Base-by-base conservation (phyloP, 2,888 invertebrate genomes). In the Pomacea canaliculata region DNA sequence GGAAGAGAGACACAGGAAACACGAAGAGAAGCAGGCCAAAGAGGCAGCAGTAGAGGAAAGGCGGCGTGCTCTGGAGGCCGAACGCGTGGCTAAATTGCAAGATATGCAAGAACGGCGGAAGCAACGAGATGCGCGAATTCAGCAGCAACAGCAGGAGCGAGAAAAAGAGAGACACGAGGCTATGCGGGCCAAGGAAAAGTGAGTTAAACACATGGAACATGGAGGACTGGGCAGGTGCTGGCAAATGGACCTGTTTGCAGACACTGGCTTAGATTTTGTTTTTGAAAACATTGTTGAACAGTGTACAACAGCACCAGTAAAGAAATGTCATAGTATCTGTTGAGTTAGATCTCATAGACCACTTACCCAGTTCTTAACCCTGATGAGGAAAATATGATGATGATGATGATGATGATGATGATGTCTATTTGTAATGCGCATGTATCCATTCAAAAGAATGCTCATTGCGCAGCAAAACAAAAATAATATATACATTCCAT, bases 31-130 rank as follows among this genome's bases (percentile, higher is more conserved):
- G 88, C 96, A 97, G 23, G 97, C 97, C 0, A 97, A 98, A 88
- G 98, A 98, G 87, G 97, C 97, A 0, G 98, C 98, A 0, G 98
- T 96, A 0, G 97, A 97, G 86, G 95, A 97, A 76, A 93, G 98
- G 0, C 93, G 97, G 9, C 94, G 94, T 85, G 95, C 95, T 7
- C 90, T 98, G 65, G 97, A 98, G 90, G 95, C 94, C 8, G 97
- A 97, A 81, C 92, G 98, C 46, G 93, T 94, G 85, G 93, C 90
- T 7, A 85, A 90, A 59, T 85, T 92, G n/a, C 87, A 87, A 77
- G 91, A 91, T 82, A 91, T 91, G 87, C 94, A 96, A 86, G 96
- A 97, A 91, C 94, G 95, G 18, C 92, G 95, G 78, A 95, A 95
- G 88, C 93, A 96, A 51, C 95, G 96, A 89, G 96, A 97, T 86